Percentiles rank a stretch among this genome's conserved stretches.
Conservation (phyloP, 1,140 invertebrate species). For the Papilio polyxenes region DNA sequence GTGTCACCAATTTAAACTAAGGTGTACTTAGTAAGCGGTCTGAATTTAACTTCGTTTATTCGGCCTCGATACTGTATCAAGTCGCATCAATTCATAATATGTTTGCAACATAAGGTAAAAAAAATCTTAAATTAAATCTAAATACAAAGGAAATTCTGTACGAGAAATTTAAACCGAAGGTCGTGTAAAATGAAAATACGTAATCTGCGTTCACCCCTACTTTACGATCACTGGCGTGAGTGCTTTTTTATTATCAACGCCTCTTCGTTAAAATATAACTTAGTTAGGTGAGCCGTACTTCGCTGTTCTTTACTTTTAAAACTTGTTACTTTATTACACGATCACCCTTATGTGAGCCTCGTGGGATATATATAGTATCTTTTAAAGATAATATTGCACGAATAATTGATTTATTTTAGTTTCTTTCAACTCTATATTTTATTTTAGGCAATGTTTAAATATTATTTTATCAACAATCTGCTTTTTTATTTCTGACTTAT, state of each 20-base stretch:
- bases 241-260: conserved; percentile 13
- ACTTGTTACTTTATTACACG: neutral
- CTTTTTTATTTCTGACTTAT: too few relatives aligned
- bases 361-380: neutral
- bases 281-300: conserved; percentile 1
- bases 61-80: neutral
- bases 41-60: neutral
- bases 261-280: conserved; percentile 1
- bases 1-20: neutral
- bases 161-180: neutral
- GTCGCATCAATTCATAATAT: neutral
- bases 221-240: conserved; percentile 6
- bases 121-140: neutral
- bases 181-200: conserved; percentile 5
- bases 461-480: too few relatives aligned
- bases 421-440: neutral
- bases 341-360: neutral
- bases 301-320: conserved; percentile 4
- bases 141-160: neutral
- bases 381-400: neutral
- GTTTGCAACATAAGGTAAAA: neutral
- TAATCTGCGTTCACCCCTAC: neutral
- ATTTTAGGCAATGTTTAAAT: too few relatives aligned
- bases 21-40: neutral
- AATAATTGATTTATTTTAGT: neutral